Evolutionary conservation across 2,888 invertebrate species (phyloP).

Genomic region (Laothoe populi): DNA sequence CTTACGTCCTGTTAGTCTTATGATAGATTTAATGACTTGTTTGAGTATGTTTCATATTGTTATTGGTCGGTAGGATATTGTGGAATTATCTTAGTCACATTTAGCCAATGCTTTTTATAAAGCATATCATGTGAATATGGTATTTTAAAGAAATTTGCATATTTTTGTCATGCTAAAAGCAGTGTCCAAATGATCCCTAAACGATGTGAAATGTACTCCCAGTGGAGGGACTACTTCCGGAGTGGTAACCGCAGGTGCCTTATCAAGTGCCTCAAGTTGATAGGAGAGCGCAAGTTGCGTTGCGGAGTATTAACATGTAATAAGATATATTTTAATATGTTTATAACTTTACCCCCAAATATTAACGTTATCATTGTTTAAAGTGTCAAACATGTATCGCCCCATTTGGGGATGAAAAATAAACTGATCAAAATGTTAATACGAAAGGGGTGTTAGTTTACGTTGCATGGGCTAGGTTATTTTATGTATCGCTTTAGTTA

Average conservation of each 20-base stretch:
- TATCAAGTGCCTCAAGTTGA: conserved; percentile 44
- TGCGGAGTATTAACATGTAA: conserved; percentile 60
- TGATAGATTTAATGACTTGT: too few relatives aligned
- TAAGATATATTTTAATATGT: conserved; percentile 7
- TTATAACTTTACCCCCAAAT: background rate
- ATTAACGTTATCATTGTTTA: background rate
- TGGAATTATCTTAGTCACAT: too few relatives aligned
- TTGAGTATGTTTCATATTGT: too few relatives aligned
- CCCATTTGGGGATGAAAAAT: background rate
- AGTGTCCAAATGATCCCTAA: too few relatives aligned
- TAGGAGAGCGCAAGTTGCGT: conserved; percentile 54
- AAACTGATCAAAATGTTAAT: background rate
- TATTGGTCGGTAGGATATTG: too few relatives aligned
- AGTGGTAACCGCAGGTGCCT: conserved; percentile 41
- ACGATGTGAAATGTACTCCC: background rate
- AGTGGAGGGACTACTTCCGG: background rate
- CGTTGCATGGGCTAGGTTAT: conserved; percentile 48
- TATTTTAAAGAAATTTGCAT: too few relatives aligned
- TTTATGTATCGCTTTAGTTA: conserved; percentile 37
- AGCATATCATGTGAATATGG: too few relatives aligned
- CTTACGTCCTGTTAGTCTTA: too few relatives aligned
- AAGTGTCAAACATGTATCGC: background rate
- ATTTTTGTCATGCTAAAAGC: too few relatives aligned
- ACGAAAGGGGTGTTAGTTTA: conserved; percentile 28
- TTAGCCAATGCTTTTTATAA: too few relatives aligned